Conservation (phyloP, 2,888 invertebrate species). For the Machimus rusticus region DNA sequence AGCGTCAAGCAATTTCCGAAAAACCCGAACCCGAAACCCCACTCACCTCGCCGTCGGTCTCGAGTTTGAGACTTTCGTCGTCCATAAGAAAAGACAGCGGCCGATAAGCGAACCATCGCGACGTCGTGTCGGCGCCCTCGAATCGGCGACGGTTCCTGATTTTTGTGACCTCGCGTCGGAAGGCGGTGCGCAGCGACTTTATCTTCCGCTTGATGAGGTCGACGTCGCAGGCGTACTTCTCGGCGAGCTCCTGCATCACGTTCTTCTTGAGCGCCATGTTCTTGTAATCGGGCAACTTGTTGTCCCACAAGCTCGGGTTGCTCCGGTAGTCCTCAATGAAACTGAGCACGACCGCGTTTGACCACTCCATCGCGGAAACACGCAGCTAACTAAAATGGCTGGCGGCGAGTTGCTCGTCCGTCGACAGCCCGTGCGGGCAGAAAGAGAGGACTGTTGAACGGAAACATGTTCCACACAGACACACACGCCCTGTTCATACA, state of each 20-base stretch:
- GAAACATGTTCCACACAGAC: slow-evolving; percentile 17
- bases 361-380: slow-evolving; percentile 23
- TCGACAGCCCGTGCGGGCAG: not conserved
- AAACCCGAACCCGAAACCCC: not conserved
- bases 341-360: slow-evolving; percentile 12
- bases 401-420: not conserved
- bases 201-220: slow-evolving; percentile 20
- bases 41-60: not conserved
- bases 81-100: slow-evolving; percentile 20
- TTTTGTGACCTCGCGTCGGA: slow-evolving; percentile 19
- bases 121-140: slow-evolving; percentile 5
- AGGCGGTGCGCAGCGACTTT: slow-evolving; percentile 32
- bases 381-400: not conserved
- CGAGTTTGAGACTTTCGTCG: slow-evolving; percentile 11
- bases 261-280: not conserved
- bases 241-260: not conserved
- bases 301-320: slow-evolving; percentile 22
- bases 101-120: slow-evolving; percentile 28
- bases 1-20: not conserved
- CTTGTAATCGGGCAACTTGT: slow-evolving; percentile 2
- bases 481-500: not conserved
- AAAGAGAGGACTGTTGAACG: slow-evolving; percentile 19
- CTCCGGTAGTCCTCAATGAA: slow-evolving; percentile 20
- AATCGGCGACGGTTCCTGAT: not conserved
- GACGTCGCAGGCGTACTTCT: not conserved